Evolutionary conservation across 2,113 vertebrate genomes (phyloP).

Genomic region (Turdus rufiventris): DNA sequence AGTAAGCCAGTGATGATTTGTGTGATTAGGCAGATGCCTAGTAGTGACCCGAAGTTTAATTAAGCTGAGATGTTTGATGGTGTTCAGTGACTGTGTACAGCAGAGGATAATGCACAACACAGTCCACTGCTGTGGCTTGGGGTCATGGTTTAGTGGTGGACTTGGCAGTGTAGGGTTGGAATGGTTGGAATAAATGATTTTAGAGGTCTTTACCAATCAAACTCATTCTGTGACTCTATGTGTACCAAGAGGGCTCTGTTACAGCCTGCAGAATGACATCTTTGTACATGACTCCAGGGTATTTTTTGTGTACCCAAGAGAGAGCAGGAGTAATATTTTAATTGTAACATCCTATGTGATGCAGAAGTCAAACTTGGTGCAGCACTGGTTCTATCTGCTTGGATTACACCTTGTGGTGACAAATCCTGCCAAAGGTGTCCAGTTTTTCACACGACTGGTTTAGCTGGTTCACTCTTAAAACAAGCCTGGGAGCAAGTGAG

Average conservation of each 20-base stretch:
- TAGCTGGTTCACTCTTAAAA: not conserved
- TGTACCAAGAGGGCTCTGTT: not conserved
- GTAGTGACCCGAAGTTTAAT: no score
- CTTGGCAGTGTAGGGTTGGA: not conserved
- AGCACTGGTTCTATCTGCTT: not conserved
- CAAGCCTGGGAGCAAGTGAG: not conserved
- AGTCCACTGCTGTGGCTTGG: not conserved
- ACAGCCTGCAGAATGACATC: not conserved
- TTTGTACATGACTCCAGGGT: not conserved
- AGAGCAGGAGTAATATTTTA: not conserved
- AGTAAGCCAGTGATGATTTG: no score
- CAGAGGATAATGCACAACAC: not conserved
- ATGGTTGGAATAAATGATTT: not conserved
- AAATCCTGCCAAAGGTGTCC: not conserved
- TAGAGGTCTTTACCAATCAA: not conserved
- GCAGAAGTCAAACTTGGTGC: not conserved
- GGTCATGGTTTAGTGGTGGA: not conserved
- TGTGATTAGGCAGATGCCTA: no score
- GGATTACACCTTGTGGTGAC: not conserved
- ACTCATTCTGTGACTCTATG: not conserved
- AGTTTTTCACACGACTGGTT: not conserved
- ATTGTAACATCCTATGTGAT: not conserved
- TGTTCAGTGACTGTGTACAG: not conserved
- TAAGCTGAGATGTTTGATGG: no score
- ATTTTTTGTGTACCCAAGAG: rapidly evolving